Conservation (phyloP, 2,888 invertebrate species). For the Scaptomyza parva region DNA sequence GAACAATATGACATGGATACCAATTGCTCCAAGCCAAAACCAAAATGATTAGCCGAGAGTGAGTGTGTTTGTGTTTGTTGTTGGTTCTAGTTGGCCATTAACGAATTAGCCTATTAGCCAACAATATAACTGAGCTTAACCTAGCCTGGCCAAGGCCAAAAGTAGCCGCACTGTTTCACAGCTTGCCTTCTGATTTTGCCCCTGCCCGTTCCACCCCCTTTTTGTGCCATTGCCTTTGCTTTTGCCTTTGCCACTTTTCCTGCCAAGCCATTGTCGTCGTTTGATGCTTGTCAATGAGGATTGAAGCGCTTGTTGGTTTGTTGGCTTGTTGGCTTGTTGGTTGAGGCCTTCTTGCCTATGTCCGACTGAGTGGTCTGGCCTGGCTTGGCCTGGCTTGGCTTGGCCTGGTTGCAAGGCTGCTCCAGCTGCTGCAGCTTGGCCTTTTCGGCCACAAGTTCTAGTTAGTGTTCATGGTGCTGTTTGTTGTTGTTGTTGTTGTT, state of each 20-base stretch:
- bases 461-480: conserved; percentile 37
- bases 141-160: conserved; percentile 27
- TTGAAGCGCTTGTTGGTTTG: conserved; percentile 43
- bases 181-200: conserved; percentile 1
- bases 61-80: neutral
- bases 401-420: conserved; percentile 22
- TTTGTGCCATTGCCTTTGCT: no score
- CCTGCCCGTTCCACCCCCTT: no score
- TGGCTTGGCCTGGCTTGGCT: conserved; percentile 5
- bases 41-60: conserved; percentile 22
- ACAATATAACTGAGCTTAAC: conserved; percentile 5
- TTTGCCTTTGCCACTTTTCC: neutral
- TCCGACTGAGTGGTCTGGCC: conserved; percentile 12
- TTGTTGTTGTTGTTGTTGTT: conserved; percentile 17
- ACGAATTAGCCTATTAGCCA: conserved; percentile 36
- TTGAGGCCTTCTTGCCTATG: conserved; percentile 2
- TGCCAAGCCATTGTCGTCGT: conserved; percentile 15
- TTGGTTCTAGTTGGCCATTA: conserved; percentile 22
- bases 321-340: conserved; percentile 24
- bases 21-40: conserved; percentile 3
- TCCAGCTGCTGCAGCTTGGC: conserved; percentile 48
- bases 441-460: conserved; percentile 54
- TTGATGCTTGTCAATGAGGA: conserved; percentile 51
- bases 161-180: conserved; percentile 8
- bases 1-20: conserved; percentile 16